These are phyloP conservation scores for Tringa solitaria DNA, from an alignment of 2,113 vertebrate genomes.

Conservation along the genomic window DNA sequence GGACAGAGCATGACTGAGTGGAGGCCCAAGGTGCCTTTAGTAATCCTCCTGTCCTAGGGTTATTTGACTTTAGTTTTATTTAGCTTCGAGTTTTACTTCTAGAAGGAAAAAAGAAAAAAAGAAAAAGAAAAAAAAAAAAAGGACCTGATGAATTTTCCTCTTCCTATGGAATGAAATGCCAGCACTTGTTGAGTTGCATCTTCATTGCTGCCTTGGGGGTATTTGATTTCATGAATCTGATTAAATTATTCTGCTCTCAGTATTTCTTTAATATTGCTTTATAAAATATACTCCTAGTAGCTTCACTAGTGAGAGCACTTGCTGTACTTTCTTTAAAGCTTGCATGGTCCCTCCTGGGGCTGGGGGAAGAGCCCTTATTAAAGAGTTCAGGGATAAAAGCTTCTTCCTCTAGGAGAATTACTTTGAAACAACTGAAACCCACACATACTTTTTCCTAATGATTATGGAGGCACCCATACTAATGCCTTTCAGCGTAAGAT, in stretches of 20 bases:
- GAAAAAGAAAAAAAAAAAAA: not conserved
- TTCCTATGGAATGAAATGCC: conserved; percentile 48
- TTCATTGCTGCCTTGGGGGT: conserved; percentile 61
- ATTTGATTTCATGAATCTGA: conserved; percentile 72
- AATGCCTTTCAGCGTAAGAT: not conserved
- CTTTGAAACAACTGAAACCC: conserved; percentile 51
- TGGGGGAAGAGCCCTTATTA: conserved; percentile 42
- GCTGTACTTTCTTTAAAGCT: conserved; percentile 57
- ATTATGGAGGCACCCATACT: not conserved
- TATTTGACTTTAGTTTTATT: conserved; percentile 25
- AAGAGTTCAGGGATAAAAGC: conserved; percentile 62
- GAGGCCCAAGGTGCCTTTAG: not conserved
- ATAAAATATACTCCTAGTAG: conserved; percentile 64
- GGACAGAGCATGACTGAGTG: not conserved
- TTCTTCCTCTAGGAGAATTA: conserved; percentile 32
- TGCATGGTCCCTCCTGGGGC: conserved; percentile 47
- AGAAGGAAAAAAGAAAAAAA: not conserved
- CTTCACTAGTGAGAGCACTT: conserved; percentile 51
- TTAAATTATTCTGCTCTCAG: conserved; percentile 69
- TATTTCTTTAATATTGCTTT: conserved; percentile 72
- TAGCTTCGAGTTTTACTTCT: not conserved
- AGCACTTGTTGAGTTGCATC: conserved; percentile 57
- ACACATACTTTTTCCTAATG: conserved; percentile 9
- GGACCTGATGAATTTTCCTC: not conserved
- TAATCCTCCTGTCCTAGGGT: not conserved